These are phyloP conservation scores for Mormyrus iriodes DNA, from an alignment of 2,113 vertebrate species.

Conservation along the genomic window DNA sequence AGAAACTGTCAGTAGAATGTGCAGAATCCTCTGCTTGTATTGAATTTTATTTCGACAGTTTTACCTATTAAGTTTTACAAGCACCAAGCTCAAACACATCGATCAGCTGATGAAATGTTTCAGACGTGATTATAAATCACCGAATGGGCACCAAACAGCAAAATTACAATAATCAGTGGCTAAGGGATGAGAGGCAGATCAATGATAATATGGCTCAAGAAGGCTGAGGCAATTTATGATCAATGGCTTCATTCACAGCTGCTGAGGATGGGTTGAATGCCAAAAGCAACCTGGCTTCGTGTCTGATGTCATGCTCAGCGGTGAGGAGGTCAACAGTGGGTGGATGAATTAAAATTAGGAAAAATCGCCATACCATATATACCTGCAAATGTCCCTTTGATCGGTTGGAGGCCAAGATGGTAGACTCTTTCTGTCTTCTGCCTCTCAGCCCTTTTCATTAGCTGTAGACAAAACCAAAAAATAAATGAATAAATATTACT, in stretches of 20 bases:
- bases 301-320: neutral
- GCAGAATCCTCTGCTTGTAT: neutral
- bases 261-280: neutral
- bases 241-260: neutral
- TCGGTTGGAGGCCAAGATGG: slow-evolving; percentile 46
- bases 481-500: neutral
- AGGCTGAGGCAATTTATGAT: neutral
- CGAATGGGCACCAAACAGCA: slow-evolving; percentile 11
- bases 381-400: slow-evolving; percentile 52
- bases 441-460: slow-evolving; percentile 56
- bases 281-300: neutral
- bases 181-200: neutral
- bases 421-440: slow-evolving; percentile 38
- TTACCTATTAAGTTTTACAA: slow-evolving; percentile 14
- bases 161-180: slow-evolving; percentile 14
- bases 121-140: slow-evolving; percentile 19
- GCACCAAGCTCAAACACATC: slow-evolving; percentile 9
- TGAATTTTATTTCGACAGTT: neutral
- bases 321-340: neutral
- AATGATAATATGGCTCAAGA: neutral
- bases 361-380: slow-evolving; percentile 55
- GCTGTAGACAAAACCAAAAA: slow-evolving; percentile 44
- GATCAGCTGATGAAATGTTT: slow-evolving; percentile 16
- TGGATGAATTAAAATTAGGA: slow-evolving; percentile 42
- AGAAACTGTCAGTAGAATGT: neutral